Conservation (phyloP, 2,797 vertebrate genomes). For the Atherinosoma microstoma region DNA sequence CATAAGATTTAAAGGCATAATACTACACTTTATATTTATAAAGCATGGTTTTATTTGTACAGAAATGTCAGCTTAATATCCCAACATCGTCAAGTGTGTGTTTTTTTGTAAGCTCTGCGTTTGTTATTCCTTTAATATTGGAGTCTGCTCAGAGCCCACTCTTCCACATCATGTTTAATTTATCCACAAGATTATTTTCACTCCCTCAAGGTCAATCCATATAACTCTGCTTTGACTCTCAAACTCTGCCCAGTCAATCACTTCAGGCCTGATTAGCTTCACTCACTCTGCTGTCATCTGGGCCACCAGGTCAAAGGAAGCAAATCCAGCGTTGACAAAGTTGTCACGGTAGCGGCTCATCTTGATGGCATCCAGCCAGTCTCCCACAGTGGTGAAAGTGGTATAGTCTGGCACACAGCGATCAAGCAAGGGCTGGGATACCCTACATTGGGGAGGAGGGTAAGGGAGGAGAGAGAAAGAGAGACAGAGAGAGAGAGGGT, state of each 20-base stretch:
- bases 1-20: not conserved
- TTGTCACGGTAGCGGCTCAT: conserved; percentile 99
- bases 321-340: conserved; percentile 96
- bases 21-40: not conserved
- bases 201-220: conserved; percentile 58
- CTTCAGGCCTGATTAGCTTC: conserved; percentile 60
- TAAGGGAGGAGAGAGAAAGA: conserved; percentile 58
- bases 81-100: not conserved
- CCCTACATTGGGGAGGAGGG: conserved; percentile 79
- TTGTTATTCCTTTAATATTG: conserved; percentile 7
- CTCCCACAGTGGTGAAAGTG: conserved; percentile 97
- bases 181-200: conserved; percentile 43
- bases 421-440: conserved; percentile 97
- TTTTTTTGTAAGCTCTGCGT: not conserved
- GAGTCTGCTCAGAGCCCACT: conserved; percentile 11
- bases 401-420: conserved; percentile 98
- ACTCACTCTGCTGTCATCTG: conserved; percentile 95
- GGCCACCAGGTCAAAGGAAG: conserved; percentile 97
- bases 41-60: not conserved
- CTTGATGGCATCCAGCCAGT: conserved; percentile 99
- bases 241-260: conserved; percentile 55
- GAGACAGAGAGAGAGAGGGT: conserved; percentile 82
- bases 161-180: conserved; percentile 40
- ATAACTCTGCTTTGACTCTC: conserved; percentile 56
- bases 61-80: not conserved